Evolutionary conservation across 2,888 invertebrate genomes (phyloP), one percentile per base, ranked within the genome.

Genomic region (Platycheirus rosarum): DNA sequence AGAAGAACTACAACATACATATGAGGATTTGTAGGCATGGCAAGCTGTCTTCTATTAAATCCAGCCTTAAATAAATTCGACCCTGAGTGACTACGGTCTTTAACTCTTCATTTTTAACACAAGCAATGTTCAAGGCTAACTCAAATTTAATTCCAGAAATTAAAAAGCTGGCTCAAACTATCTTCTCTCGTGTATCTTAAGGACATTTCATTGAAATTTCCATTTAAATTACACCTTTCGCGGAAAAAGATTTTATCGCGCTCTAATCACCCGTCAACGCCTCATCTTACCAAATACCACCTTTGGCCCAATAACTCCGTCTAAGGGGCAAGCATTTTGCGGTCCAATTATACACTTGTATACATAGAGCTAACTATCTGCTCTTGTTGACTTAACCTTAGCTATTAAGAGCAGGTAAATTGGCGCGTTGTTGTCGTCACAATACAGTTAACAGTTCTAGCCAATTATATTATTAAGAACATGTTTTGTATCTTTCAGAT

Each of bases 401-500:
- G 14, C 14, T 40, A 40, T 57, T 40, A n/a, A 57, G 14, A 40
- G 7, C 14, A 26, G 6, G 40, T 14, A 26, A 40, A 57, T 26
- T 40, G 40, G 57, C 37, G 20, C 8, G 13, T 20, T 26, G 23
- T 14, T 8, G 11, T 4, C 11, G 0, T 20, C 9, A 23, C 40
- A 57, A 40, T 37, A 2, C 11, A 57, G 23, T 40, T 14, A 40
- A 40, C 26, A 42, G 16, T 37, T 40, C 29, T 44, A 42, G 16
- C 42, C 16, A 11, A 60, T 26, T 26, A 23, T 23, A 26, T n/a
- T 46, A 11, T 37, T 37, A 60, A 44, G 29, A 60, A 60, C 42
- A 60, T 42, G 48, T 74, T 66, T 66, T 13, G 65, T 42, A 23
- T 53, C 26, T 23, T 23, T 14, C 26, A 55, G 53, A 35, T 42